phyloP scores from a whole-genome alignment of 2,797 vertebrate species.

The Smutsia gigantea region DNA sequence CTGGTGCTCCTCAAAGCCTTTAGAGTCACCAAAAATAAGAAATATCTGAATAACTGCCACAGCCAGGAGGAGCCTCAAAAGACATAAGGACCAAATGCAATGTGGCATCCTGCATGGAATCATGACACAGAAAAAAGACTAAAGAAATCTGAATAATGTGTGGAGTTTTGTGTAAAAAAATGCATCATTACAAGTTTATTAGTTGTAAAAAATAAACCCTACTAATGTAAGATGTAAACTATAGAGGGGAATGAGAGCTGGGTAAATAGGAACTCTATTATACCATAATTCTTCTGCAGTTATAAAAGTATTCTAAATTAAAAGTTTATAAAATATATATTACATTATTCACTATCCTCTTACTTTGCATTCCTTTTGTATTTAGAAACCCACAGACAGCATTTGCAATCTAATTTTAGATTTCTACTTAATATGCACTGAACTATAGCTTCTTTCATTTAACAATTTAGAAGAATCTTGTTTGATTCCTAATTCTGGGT shows the following conservation, averaged over 20 bases:
- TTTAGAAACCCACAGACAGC: neutral
- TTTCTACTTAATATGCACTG: neutral
- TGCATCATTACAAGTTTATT: neutral
- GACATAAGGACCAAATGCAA: neutral
- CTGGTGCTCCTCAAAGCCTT: neutral
- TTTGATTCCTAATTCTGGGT: neutral
- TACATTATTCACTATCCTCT: neutral
- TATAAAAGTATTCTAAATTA: neutral
- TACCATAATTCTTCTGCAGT: neutral
- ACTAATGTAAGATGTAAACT: neutral
- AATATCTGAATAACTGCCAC: neutral
- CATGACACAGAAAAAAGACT: neutral
- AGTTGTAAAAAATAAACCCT: neutral
- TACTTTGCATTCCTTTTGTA: neutral
- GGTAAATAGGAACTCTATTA: neutral
- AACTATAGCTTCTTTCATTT: neutral
- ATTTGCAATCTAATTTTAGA: neutral
- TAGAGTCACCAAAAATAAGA: neutral
- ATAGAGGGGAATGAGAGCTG: neutral
- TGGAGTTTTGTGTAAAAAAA: neutral
- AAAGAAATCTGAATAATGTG: neutral
- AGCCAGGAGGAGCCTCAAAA: neutral
- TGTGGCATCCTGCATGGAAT: neutral
- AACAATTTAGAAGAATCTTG: neutral
- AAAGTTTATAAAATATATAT: neutral